Conservation (phyloP, 2,888 invertebrate genomes). For the Latrodectus elegans region DNA sequence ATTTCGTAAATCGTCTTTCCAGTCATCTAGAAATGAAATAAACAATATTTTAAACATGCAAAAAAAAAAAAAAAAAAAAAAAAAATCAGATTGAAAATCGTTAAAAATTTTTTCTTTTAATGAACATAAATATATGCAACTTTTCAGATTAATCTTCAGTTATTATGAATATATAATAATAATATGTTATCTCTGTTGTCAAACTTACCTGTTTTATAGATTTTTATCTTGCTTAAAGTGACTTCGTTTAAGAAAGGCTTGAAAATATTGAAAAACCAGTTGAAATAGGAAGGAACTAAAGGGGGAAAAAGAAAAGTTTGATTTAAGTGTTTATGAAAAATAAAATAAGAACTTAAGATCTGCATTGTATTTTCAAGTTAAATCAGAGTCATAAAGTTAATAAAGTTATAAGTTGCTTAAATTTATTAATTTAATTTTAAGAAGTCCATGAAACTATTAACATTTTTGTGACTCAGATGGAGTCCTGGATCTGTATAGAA, state of each 20-base stretch:
- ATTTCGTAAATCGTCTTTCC: conserved; percentile 36
- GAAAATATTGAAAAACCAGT: conserved; percentile 60
- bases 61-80: no score
- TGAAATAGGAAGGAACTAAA: conserved; percentile 63
- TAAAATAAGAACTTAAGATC: no score
- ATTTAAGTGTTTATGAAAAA: no score
- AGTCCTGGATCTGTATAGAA: no score
- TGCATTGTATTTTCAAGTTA: no score
- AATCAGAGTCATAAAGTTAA: no score
- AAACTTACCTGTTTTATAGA: conserved; percentile 42
- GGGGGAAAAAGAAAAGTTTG: not conserved
- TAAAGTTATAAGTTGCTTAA: no score
- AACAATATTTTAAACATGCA: not conserved
- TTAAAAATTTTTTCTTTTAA: not conserved
- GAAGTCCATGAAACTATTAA: no score
- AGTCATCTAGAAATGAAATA: conserved; percentile 31
- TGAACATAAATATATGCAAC: not conserved
- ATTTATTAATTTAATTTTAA: no score
- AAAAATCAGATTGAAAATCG: not conserved
- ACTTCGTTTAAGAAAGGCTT: conserved; percentile 57
- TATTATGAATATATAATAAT: not conserved
- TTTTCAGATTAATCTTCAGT: not conserved
- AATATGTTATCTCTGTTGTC: no score
- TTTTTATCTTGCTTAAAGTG: conserved; percentile 53
- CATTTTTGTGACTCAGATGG: no score